Conservation (phyloP, 2,888 invertebrate species). For the Zaprionus lineosus region DNA sequence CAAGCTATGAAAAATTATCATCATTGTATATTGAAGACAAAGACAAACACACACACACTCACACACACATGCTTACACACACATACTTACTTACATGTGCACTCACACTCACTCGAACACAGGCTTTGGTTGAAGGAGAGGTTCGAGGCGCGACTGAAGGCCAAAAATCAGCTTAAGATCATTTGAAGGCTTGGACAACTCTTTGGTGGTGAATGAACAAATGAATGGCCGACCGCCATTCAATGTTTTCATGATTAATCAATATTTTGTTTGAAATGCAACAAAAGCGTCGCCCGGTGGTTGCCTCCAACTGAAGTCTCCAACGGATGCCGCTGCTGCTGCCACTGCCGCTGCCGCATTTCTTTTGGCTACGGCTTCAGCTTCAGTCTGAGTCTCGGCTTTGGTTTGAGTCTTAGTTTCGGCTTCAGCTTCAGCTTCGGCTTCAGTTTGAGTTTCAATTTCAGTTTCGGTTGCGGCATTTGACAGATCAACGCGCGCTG, state of each 20-base stretch:
- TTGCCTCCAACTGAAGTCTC: conserved; percentile 50
- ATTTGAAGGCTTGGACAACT: conserved; percentile 60
- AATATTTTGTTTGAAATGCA: conserved; percentile 75
- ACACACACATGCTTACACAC: too few relatives aligned
- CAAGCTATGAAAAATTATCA: conserved; percentile 44
- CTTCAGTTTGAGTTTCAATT: conserved; percentile 9
- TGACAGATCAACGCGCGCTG: conserved; percentile 78
- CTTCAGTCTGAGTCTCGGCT: conserved; percentile 45
- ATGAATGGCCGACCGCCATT: conserved; percentile 39
- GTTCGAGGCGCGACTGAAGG: conserved; percentile 42
- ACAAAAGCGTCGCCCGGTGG: conserved; percentile 70
- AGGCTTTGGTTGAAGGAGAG: conserved; percentile 5
- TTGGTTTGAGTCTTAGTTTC: too few relatives aligned
- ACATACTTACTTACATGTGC: too few relatives aligned
- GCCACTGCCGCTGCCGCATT: conserved; percentile 57
- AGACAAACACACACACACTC: conserved; percentile 36
- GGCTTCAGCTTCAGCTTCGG: conserved; percentile 22
- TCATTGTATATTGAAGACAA: conserved; percentile 19
- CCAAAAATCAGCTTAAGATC: conserved; percentile 72
- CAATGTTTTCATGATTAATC: conserved; percentile 69
- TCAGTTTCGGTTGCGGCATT: conserved; percentile 64
- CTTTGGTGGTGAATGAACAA: conserved; percentile 40
- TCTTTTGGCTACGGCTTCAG: conserved; percentile 43
- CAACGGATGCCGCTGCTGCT: conserved; percentile 29
- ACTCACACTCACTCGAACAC: too few relatives aligned